These are phyloP conservation scores for Mus spretus DNA, from an alignment of 2,797 vertebrate genomes.

Conservation along the genomic window DNA sequence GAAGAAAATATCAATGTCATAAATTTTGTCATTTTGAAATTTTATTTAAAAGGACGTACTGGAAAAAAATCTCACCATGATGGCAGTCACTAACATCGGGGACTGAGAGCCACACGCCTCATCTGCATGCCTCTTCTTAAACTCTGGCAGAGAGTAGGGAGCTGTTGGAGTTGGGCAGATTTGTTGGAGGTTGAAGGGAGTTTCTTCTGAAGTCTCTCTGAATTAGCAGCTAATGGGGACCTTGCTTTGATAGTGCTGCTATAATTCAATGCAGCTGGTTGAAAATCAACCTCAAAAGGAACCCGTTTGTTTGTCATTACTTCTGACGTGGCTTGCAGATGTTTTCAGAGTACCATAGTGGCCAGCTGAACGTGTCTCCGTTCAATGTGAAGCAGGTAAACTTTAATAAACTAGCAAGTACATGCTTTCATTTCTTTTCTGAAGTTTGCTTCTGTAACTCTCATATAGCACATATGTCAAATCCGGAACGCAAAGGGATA, in stretches of 20 bases:
- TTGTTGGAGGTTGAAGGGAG: constrained; percentile 89
- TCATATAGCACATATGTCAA: constrained; percentile 86
- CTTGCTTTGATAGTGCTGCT: constrained; percentile 91
- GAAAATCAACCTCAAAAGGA: constrained; percentile 92
- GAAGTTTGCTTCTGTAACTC: constrained; percentile 87
- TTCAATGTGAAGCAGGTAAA: constrained; percentile 91
- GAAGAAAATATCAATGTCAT: constrained; percentile 18
- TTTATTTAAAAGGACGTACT: constrained; percentile 64
- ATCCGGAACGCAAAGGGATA: constrained; percentile 87
- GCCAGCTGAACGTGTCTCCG: constrained; percentile 89
- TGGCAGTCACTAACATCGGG: constrained; percentile 71
- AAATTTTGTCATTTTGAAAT: constrained; percentile 46
- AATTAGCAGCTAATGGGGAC: constrained; percentile 92
- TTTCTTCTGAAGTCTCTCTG: constrained; percentile 92
- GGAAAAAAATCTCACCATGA: background rate
- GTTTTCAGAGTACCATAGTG: constrained; percentile 90
- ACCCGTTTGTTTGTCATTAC: constrained; percentile 92
- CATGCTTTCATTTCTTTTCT: constrained; percentile 88
- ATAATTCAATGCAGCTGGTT: constrained; percentile 92
- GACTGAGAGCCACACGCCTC: constrained; percentile 81
- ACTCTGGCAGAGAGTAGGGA: constrained; percentile 88
- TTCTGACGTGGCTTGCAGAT: constrained; percentile 91
- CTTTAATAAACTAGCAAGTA: constrained; percentile 90
- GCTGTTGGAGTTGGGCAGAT: constrained; percentile 87
- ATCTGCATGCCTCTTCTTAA: constrained; percentile 84